Evolutionary conservation across 2,797 vertebrate genomes (phyloP).

Genomic region (Muscicapa striata): DNA sequence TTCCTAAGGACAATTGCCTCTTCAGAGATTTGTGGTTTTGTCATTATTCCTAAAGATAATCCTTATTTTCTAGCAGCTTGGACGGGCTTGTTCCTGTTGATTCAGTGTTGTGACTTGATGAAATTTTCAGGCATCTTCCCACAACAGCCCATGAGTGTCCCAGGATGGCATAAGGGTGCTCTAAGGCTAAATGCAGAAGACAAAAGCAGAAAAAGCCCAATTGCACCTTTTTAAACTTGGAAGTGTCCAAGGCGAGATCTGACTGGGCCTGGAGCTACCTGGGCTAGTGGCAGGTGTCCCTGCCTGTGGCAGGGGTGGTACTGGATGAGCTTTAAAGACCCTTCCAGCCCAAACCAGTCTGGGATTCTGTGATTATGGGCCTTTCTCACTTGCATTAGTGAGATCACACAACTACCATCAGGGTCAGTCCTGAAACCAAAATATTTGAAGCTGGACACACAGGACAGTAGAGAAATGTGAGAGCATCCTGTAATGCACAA

Average conservation of each 20-base stretch:
- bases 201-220: background rate
- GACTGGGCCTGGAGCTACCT: accelerated
- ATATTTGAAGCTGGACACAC: accelerated
- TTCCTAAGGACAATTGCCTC: background rate
- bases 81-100: background rate
- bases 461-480: background rate
- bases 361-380: background rate
- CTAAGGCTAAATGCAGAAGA: background rate
- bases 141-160: background rate
- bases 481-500: background rate
- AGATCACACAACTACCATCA: too few species aligned
- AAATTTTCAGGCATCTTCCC: background rate
- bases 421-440: background rate
- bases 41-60: background rate
- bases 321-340: background rate
- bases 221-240: background rate
- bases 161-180: background rate
- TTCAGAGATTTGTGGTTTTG: background rate
- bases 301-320: background rate
- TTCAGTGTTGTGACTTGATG: background rate
- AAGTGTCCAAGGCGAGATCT: background rate
- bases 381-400: background rate
- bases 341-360: background rate
- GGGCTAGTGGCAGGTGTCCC: background rate
- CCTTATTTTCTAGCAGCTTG: background rate